These are phyloP conservation scores for Tolypeutes matacus DNA, from an alignment of 2,797 vertebrate genomes.

Conservation along the genomic window DNA sequence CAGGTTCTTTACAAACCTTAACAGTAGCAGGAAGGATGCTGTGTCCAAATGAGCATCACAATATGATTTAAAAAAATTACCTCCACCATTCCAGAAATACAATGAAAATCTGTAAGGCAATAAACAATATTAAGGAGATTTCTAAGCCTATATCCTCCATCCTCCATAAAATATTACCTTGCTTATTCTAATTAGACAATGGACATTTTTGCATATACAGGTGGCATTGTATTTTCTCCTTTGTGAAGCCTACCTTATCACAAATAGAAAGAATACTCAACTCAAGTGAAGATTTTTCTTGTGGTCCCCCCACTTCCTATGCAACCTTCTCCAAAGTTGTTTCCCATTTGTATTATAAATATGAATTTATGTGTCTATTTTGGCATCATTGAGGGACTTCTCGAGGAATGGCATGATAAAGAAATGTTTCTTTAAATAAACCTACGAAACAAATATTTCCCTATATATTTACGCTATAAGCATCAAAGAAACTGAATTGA, in stretches of 20 bases:
- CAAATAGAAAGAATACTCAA: neutral
- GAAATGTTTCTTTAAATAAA: slow-evolving; percentile 19
- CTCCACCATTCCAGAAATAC: neutral
- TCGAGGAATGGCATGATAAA: neutral
- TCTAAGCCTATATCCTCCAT: neutral
- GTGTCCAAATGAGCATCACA: neutral
- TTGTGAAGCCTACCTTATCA: neutral
- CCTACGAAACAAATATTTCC: neutral
- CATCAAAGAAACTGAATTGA: neutral
- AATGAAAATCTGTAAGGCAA: neutral
- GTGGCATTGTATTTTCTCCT: neutral
- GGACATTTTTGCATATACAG: neutral
- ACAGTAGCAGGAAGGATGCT: neutral
- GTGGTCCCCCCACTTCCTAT: accelerated
- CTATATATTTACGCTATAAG: neutral
- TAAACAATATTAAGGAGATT: neutral
- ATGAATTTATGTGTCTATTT: neutral
- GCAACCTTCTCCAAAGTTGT: neutral
- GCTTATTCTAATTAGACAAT: neutral
- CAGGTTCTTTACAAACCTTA: neutral
- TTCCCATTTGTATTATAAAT: neutral
- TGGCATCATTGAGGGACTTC: neutral
- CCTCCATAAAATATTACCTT: neutral
- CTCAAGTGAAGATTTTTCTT: neutral
- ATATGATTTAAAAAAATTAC: neutral